Evolutionary conservation across 1,140 invertebrate species (phyloP).

Genomic region (Ceratoteleas bidentatus): DNA sequence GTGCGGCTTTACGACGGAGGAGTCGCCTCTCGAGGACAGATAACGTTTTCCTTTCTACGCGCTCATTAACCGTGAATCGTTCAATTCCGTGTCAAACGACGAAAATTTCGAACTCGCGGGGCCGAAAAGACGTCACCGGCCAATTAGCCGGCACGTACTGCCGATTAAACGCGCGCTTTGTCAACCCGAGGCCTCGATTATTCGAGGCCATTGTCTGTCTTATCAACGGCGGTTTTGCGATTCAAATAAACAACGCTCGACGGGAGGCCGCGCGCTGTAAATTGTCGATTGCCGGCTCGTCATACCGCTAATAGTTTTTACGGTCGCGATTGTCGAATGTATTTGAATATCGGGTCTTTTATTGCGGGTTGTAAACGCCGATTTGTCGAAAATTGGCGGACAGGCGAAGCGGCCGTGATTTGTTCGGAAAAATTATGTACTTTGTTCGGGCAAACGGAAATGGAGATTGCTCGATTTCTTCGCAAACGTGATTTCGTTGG

Average conservation of each 20-base stretch:
- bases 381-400: too few species aligned
- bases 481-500: too few species aligned
- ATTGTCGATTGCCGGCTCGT: neutral
- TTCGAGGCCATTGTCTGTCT: constrained; percentile 24
- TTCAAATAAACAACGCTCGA: constrained; percentile 27
- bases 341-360: neutral
- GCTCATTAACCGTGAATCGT: constrained; percentile 60
- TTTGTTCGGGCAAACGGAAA: too few species aligned
- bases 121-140: constrained; percentile 54
- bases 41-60: constrained; percentile 63
- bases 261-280: too few species aligned
- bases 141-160: constrained; percentile 59
- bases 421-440: too few species aligned
- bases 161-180: constrained; percentile 57
- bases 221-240: constrained; percentile 18
- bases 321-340: neutral
- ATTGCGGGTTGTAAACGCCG: too few species aligned
- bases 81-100: constrained; percentile 60
- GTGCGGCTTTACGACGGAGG: constrained; percentile 30
- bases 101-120: constrained; percentile 58
- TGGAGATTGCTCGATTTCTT: too few species aligned
- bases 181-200: constrained; percentile 37
- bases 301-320: neutral
- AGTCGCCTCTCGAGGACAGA: constrained; percentile 57
- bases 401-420: too few species aligned